phyloP scores from a whole-genome alignment of 2,888 invertebrate genomes.

The Physocephala rufipes region DNA sequence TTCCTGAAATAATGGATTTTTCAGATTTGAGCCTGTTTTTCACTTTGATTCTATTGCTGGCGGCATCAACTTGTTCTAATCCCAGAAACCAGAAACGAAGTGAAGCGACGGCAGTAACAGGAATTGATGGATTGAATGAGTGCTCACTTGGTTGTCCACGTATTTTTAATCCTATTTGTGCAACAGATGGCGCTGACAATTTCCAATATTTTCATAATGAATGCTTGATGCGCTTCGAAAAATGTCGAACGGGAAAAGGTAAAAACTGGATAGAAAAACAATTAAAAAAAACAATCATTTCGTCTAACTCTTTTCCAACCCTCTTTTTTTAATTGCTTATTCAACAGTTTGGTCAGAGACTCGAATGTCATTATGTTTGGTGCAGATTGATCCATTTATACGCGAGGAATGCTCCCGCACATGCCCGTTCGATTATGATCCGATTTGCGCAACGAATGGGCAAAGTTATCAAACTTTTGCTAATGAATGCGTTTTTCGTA shows the following conservation, averaged over 20 bases:
- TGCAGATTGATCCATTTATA: constrained; percentile 47
- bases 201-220: constrained; percentile 51
- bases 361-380: constrained; percentile 50
- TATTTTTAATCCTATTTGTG: constrained; percentile 50
- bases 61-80: constrained; percentile 1
- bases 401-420: constrained; percentile 47
- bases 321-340: no score
- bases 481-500: constrained; percentile 50
- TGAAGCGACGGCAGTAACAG: not conserved
- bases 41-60: not conserved
- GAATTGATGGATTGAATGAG: not conserved
- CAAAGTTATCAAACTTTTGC: constrained; percentile 47
- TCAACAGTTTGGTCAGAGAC: constrained; percentile 49
- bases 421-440: constrained; percentile 51
- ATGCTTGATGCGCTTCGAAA: constrained; percentile 49
- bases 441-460: constrained; percentile 50
- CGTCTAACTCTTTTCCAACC: no score
- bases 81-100: not conserved
- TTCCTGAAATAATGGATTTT: no score
- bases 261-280: no score
- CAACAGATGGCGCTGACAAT: constrained; percentile 44
- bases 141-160: constrained; percentile 47
- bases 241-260: constrained; percentile 47
- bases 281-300: not conserved
- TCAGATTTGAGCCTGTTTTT: no score